Evolutionary conservation across 2,888 invertebrate species (phyloP), one percentile per base, ranked within the genome.

Genomic region (Idaea straminata): DNA sequence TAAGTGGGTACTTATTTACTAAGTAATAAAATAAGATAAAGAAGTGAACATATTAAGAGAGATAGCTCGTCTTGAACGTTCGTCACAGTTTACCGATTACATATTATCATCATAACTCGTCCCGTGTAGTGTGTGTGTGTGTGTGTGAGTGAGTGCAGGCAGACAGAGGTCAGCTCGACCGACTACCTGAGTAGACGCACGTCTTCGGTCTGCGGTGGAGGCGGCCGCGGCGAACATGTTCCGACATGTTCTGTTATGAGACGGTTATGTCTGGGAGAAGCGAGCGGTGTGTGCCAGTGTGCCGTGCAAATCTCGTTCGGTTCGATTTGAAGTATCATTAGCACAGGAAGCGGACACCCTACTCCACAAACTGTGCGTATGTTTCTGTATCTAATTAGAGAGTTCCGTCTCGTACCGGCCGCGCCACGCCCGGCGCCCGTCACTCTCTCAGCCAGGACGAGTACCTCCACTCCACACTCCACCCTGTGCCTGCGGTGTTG

Each of bases 311-410:
- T 13, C 38, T 38, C 38, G 10, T 36, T 47, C 59, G 34, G 13
- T 58, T 34, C 34, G 59, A 59, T 59, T 59, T 59, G 59, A 34
- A 16, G 59, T 59, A 34, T 59, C 59, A 59, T 59, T 59, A 59
- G 34, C 59, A 10, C 25, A 47, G 47, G 47, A 47, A 47, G 2
- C 47, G 47, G 47, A 47, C 47, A 7, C 47, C 10, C 13, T 47
- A 13, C 47, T 13, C 47, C 47, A 47, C 7, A 47, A 25, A 25
- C 25, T 25, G n/a, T 5, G 38, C 6, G 38, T 38, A 13, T 38
- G 38, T 38, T 38, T 5, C 38, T 38, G 13, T 47, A 47, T 47
- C 47, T 47, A 47, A 47, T 47, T 47, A 3, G 34, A 13, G 59
- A 16, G 59, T 59, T 6, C 47, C 10, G 59, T 34, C 25, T 25